A percentile compares a stretch with the other conserved stretches of the same genome.
phyloP scores from a whole-genome alignment of 2,113 vertebrate species.

The Castor canadensis region DNA sequence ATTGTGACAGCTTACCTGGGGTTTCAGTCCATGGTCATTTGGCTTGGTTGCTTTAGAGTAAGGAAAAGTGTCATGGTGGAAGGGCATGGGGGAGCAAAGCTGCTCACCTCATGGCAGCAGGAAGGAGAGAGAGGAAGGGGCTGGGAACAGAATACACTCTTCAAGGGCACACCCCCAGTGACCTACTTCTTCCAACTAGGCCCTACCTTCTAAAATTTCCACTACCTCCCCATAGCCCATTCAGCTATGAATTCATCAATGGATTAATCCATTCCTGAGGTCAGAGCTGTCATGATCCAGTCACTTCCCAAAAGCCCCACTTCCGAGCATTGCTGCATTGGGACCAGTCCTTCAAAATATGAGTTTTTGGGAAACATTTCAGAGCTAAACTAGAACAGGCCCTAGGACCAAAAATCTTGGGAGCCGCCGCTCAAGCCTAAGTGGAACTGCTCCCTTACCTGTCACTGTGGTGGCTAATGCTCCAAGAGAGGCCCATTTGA shows the following conservation, averaged over 20 bases:
- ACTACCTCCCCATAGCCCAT: background rate
- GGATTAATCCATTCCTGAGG: background rate
- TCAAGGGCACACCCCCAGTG: background rate
- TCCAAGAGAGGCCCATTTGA: background rate
- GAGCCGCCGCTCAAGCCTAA: fast-evolving
- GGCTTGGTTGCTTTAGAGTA: background rate
- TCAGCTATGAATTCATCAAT: background rate
- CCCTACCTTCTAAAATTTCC: background rate
- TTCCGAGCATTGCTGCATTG: background rate
- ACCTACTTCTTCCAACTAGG: background rate
- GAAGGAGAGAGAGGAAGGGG: background rate
- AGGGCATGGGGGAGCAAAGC: background rate
- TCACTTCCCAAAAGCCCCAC: background rate
- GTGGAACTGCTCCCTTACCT: fast-evolving
- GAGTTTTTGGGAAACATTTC: background rate
- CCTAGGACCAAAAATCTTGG: background rate
- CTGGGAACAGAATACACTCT: background rate
- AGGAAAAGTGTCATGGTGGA: background rate
- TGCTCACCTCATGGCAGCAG: background rate
- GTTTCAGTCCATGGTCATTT: background rate
- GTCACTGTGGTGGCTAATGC: fast-evolving
- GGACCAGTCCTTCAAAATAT: background rate
- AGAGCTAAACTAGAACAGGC: background rate
- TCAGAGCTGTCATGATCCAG: background rate
- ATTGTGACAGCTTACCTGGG: background rate